phyloP scores from a whole-genome alignment of 2,113 vertebrate species.

The Caranx ignobilis region DNA sequence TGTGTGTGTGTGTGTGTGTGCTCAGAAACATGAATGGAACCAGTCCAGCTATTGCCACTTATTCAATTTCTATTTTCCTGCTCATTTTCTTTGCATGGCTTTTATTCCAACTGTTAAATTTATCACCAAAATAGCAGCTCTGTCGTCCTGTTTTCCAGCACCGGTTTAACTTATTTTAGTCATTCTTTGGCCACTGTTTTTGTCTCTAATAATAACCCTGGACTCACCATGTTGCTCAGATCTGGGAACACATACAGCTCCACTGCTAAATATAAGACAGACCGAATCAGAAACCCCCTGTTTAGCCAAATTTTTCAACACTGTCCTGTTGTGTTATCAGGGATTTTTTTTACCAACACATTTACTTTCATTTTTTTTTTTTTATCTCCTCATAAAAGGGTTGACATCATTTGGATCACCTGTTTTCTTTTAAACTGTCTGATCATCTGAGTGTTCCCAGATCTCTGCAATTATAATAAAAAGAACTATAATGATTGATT shows the following conservation, averaged over 20 bases:
- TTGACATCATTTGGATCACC: neutral
- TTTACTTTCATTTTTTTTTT: neutral
- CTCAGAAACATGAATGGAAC: neutral
- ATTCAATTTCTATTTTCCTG: neutral
- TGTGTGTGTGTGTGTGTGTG: neutral
- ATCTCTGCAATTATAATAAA: neutral
- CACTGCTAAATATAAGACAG: conserved; percentile 10
- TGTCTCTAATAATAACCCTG: neutral
- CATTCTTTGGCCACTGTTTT: neutral
- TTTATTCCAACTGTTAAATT: neutral
- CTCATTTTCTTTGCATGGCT: neutral
- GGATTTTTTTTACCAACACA: neutral
- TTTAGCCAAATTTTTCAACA: neutral
- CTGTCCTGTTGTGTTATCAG: neutral
- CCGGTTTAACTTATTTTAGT: neutral
- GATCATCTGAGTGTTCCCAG: neutral
- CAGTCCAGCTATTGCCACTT: neutral
- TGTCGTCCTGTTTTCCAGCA: neutral
- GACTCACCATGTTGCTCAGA: neutral
- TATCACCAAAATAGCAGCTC: neutral
- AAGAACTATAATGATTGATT: neutral
- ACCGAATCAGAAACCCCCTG: neutral
- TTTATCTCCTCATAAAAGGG: neutral
- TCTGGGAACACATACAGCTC: conserved; percentile 13
- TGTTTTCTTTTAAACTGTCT: neutral